Evolutionary conservation across 2,888 invertebrate genomes (phyloP), one percentile per base, ranked within the genome.

Genomic region (Synanthedon formicaeformis): DNA sequence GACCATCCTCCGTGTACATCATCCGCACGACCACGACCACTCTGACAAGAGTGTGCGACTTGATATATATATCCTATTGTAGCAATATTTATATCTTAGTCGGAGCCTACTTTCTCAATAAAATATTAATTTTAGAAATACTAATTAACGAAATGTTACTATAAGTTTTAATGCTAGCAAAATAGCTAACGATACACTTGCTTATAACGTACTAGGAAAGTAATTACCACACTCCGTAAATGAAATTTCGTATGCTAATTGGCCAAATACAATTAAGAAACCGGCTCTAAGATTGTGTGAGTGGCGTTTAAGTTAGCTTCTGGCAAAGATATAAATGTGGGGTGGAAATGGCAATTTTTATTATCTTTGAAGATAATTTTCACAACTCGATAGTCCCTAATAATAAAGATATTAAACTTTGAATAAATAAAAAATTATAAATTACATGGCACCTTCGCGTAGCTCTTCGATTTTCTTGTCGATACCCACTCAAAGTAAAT

Each of bases 221-320:
- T 78, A 78, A 81, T 81, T 80, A 79, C 73, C 61, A 60, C 63
- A 66, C 69, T 67, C 67, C 69, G 75, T 79, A 77, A 82, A 84
- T 81, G 75, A 69, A 68, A 80, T 80, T 80, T 78, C 73, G 76
- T 78, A 80, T 80, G 80, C 78, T 80, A 81, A 81, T 81, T 80
- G 79, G 73, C 75, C 76, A 78, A 83, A 84, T 75, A 83, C 78
- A 84, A 81, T 84, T 83, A 83, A 77, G 78, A 71, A 65, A 71
- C 73, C 69, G 68, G 64, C 67, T 63, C 73, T 77, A 74, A 81
- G 78, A 78, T 74, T 78, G 73, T 71, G 67, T 66, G 73, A 71
- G 73, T 67, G 69, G 49, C 23, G 49, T 16, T 51, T 45, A 23
- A 16, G 40, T 48, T 23, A 49, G 49, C 40, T 49, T 23, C 40